Conservation (phyloP, 2,888 invertebrate genomes). For the Nineta flava region DNA sequence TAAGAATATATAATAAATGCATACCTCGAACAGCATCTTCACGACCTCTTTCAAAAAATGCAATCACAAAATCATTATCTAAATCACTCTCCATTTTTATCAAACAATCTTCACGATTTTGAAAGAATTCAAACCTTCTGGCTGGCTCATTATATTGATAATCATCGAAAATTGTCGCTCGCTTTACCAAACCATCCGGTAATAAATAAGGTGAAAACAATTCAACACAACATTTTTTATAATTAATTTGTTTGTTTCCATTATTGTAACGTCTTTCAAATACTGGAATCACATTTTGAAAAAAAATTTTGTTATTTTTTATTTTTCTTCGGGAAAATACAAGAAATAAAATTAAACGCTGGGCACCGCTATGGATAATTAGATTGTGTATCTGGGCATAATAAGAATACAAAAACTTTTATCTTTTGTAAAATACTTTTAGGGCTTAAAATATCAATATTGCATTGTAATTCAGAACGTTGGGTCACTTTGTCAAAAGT, state of each 20-base stretch:
- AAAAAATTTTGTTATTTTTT: too few relatives aligned
- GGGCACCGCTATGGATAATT: too few relatives aligned
- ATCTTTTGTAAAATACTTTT: too few relatives aligned
- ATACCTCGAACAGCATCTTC: constrained; percentile 53
- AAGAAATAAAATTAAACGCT: too few relatives aligned
- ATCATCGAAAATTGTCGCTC: constrained; percentile 42
- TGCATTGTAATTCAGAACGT: too few relatives aligned
- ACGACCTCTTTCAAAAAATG: constrained; percentile 48
- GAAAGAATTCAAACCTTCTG: constrained; percentile 41
- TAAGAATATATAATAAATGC: too few relatives aligned
- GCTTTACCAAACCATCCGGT: constrained; percentile 51
- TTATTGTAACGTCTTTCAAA: constrained; percentile 59
- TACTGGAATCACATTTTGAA: constrained; percentile 27
- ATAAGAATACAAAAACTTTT: too few relatives aligned
- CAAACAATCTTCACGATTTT: constrained; percentile 44
- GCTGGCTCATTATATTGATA: constrained; percentile 33
- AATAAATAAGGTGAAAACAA: constrained; percentile 63
- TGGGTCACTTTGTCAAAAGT: too few relatives aligned
- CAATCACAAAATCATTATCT: constrained; percentile 32
- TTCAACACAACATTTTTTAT: constrained; percentile 59
- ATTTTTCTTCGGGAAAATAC: too few relatives aligned
- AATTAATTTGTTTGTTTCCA: constrained; percentile 47
- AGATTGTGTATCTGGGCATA: too few relatives aligned
- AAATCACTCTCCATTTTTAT: constrained; percentile 35
- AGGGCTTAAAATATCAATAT: too few relatives aligned